A percentile compares a stretch with the other conserved stretches of the same genome.
phyloP scores from a whole-genome alignment of 2,888 invertebrate genomes.

The Clusia tigrina region DNA sequence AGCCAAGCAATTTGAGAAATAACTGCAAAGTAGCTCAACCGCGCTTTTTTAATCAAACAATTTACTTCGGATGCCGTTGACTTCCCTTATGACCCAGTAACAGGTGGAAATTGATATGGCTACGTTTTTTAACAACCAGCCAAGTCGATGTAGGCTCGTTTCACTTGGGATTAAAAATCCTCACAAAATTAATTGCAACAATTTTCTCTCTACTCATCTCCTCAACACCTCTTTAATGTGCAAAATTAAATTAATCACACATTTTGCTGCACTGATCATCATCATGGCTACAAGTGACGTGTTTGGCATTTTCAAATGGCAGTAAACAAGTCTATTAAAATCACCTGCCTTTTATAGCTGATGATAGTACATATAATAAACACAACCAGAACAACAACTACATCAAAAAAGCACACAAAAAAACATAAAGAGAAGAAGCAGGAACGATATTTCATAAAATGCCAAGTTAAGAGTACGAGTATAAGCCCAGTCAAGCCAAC shows the following conservation, averaged over 20 bases:
- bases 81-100: no score
- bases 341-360: background rate
- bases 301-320: constrained; percentile 47
- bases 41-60: no score
- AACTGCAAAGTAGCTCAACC: no score
- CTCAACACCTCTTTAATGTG: background rate
- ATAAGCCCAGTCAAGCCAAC: constrained; percentile 9
- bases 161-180: background rate
- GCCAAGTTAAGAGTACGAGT: background rate
- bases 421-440: constrained; percentile 1
- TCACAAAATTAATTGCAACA: background rate
- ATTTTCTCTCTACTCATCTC: background rate
- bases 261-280: background rate
- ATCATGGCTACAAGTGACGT: constrained; percentile 38
- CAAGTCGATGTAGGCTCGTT: no score
- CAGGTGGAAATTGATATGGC: no score
- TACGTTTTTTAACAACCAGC: no score
- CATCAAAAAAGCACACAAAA: constrained; percentile 1
- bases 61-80: no score
- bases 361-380: constrained; percentile 20
- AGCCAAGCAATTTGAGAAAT: no score
- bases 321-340: constrained; percentile 45
- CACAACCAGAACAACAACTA: background rate
- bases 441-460: no score
- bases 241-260: constrained; percentile 7